These are phyloP conservation scores for Microtus richardsoni DNA, from an alignment of 2,113 vertebrate species.

Conservation along the genomic window DNA sequence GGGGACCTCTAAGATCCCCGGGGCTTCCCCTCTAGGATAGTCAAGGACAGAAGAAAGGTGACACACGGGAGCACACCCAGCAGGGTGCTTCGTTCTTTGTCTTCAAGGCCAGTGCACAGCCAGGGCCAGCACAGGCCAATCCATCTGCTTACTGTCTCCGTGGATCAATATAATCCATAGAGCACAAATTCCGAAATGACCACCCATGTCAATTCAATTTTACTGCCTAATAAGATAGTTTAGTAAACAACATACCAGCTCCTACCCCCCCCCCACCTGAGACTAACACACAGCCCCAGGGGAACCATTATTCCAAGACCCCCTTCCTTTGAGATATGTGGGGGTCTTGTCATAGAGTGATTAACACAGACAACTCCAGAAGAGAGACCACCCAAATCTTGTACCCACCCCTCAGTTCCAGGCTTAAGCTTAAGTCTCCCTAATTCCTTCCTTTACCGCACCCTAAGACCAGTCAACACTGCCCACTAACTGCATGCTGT, in stretches of 20 bases:
- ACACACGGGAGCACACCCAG: not conserved
- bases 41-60: constrained; percentile 1
- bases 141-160: not conserved
- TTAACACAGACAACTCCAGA: not conserved
- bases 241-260: constrained; percentile 20
- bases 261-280: not conserved
- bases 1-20: not conserved
- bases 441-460: not conserved
- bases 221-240: constrained; percentile 59
- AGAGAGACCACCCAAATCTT: not conserved
- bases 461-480: not conserved
- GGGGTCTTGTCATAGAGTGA: not conserved
- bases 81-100: not conserved
- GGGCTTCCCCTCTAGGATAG: not conserved
- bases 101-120: not conserved
- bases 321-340: constrained; percentile 7
- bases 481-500: not conserved
- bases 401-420: not conserved
- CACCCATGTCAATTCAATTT: not conserved
- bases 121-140: not conserved
- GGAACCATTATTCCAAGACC: not conserved
- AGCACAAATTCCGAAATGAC: not conserved
- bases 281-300: not conserved
- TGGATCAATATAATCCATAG: not conserved
- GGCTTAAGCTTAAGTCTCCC: not conserved